Base-by-base conservation (phyloP, 2,113 vertebrate genomes). In the Ahaetulla prasina region DNA sequence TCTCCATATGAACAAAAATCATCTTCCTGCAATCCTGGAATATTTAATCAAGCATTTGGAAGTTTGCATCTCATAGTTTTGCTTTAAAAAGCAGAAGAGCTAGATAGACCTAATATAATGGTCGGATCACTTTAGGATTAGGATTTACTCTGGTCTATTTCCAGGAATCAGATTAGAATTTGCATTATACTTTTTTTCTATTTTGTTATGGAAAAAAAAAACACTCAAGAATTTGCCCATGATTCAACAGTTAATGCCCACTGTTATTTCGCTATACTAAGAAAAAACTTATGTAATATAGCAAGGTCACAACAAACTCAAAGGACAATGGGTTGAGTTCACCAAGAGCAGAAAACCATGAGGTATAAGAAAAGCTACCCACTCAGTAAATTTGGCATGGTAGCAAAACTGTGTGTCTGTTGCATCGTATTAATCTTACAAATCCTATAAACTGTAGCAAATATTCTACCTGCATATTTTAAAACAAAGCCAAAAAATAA, bases 271-370 rank as follows among this genome's bases (percentile, higher is more conserved):
- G 35, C 20, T 9, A 80, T 39, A 23, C 35, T 80, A 80, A 43
- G 35, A 80, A 43, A 92, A 92, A 96, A 93, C 92, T 96, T 93
- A 93, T 90, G 90, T 88, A 92, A 96, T 47, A 53, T 94, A 97
- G 95, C 95, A 95, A 94, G 95, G 96, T 97, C 90, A 90, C 93
- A 94, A 95, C 91, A 96, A 95, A 91, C 94, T 97, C 95, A 90
- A 88, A 97, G 96, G 95, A 94, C 92, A 96, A 92, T 7, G 89
- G 87, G 91, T 30, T 89, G 57, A 89, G 91, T 90, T 93, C 87
- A 95, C 94, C 93, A 94, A 92, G 63, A 95, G 91, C 0, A 94
- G 91, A 96, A 97, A 94, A 88, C 91, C 55, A 94, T 95, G 95
- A 96, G 94, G 95, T 96, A 96, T 94, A 95, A 93, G 89, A 95